Conservation (phyloP, 2,888 invertebrate genomes). For the Atethmia centrago region DNA sequence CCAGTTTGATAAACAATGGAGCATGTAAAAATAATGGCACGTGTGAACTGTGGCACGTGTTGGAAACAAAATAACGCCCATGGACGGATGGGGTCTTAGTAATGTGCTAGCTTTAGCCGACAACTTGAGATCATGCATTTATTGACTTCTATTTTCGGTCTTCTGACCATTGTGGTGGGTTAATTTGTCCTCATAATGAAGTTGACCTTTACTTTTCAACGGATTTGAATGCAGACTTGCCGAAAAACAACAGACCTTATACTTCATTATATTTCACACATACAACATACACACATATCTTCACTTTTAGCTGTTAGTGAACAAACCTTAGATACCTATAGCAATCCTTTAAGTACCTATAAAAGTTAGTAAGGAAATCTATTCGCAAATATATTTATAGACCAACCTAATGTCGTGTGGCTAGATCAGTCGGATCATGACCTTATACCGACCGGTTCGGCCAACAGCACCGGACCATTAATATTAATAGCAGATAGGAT, state of each 20-base stretch:
- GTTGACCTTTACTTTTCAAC: too few species aligned
- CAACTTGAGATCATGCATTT: background rate
- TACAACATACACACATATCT: too few species aligned
- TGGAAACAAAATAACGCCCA: conserved; percentile 10
- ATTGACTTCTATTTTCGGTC: background rate
- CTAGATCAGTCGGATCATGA: conserved; percentile 65
- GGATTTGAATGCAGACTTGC: too few species aligned
- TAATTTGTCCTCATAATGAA: too few species aligned
- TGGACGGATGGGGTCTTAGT: background rate
- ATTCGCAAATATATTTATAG: conserved; percentile 45
- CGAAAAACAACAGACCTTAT: too few species aligned
- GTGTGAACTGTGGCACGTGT: conserved; percentile 19
- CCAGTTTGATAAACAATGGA: conserved; percentile 28
- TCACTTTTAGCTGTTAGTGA: background rate
- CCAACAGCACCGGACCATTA: conserved; percentile 45
- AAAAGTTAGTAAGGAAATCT: conserved; percentile 39
- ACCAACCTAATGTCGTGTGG: conserved; percentile 46
- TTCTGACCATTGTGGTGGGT: background rate
- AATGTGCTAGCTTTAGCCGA: background rate
- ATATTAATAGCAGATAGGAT: conserved; percentile 60
- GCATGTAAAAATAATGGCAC: conserved; percentile 23
- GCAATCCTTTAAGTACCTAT: background rate
- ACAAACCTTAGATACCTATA: background rate
- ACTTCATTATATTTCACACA: too few species aligned
- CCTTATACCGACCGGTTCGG: conserved; percentile 69